Conservation (phyloP, 2,113 vertebrate species). For the Atlantisia rogersi region DNA sequence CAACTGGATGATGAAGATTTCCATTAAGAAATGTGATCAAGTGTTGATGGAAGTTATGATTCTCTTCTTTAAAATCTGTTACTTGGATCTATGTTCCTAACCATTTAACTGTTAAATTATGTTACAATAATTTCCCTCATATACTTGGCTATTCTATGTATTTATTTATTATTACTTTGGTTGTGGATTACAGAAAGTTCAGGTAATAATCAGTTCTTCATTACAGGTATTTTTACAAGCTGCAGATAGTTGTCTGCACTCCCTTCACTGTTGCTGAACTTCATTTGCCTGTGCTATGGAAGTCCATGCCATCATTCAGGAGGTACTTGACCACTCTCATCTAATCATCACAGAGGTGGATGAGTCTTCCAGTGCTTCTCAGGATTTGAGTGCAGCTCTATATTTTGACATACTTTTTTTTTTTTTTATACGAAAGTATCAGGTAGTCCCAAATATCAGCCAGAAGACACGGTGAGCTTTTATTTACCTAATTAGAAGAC, state of each 20-base stretch:
- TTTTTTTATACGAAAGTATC: background rate
- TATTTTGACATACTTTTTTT: background rate
- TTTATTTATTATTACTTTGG: background rate
- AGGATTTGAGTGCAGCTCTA: background rate
- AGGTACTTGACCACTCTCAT: background rate
- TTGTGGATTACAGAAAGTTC: background rate
- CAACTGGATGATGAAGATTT: background rate
- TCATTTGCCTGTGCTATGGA: background rate
- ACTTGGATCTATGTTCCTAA: background rate
- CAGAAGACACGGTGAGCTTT: background rate
- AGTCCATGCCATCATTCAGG: background rate
- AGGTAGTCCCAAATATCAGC: background rate
- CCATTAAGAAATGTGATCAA: background rate
- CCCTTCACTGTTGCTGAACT: background rate
- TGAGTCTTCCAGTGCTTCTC: background rate
- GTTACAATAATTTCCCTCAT: background rate
- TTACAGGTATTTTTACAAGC: conserved; percentile 7
- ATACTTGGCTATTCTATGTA: background rate
- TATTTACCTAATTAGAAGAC: background rate
- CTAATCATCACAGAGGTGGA: background rate
- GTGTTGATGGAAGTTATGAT: background rate
- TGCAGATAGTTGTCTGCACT: background rate
- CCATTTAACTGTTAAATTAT: background rate
- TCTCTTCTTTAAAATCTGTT: background rate
- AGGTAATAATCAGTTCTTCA: conserved; percentile 7